Base-by-base conservation (phyloP, 2,888 invertebrate species). In the Cryptocephalus moraei region DNA sequence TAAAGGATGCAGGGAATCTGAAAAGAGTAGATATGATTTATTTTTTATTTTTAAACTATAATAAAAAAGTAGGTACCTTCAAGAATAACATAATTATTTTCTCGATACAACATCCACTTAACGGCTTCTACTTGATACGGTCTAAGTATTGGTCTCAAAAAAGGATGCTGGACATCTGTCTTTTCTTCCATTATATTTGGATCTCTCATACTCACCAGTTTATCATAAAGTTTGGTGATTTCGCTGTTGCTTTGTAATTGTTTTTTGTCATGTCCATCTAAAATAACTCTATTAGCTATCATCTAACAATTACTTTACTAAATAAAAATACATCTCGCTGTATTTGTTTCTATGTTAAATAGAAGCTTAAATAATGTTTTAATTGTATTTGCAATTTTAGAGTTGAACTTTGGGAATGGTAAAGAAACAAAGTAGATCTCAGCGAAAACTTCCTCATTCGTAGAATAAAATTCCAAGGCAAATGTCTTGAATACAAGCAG, bases 101-200 rank as follows among this genome's bases (percentile, higher is more conserved):
- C 86, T 45, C 76, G 72, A 9, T 69, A 55, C 1, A 85, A 56
- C 80, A 87, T 82, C 87, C 87, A 87, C 34, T 66, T 61, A 0
- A 86, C 80, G 31, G 83, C 82, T 41, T 74, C 66, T 49, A 69
- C 63, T 64, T 87, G 87, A 63, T 86, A 87, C 1, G 73, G 73
- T 45, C 85, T 68, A 10, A 86, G 66, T 34, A 54, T 63, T 1
- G 84, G 82, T 45, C 72, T 68, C 39, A 82, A 64, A 49, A 59
- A 52, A 1, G 57, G 42, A 47, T 76, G 75, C 53, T 73, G 68
- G 6, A 71, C 61, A 44, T 55, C 50, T 43, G 42, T 22, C 22
- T 22, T 42, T 41, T 32, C 46, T 36, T 34, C 36, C 8, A 45
- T 13, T 9, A 49, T 31, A 46, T 52, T 45, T 6, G 22, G 22